Percentiles rank a stretch among this genome's conserved stretches.
These are phyloP conservation scores for Phenganax subtilis DNA, from an alignment of 92 coral and sea anemone species.

Conservation along the genomic window DNA sequence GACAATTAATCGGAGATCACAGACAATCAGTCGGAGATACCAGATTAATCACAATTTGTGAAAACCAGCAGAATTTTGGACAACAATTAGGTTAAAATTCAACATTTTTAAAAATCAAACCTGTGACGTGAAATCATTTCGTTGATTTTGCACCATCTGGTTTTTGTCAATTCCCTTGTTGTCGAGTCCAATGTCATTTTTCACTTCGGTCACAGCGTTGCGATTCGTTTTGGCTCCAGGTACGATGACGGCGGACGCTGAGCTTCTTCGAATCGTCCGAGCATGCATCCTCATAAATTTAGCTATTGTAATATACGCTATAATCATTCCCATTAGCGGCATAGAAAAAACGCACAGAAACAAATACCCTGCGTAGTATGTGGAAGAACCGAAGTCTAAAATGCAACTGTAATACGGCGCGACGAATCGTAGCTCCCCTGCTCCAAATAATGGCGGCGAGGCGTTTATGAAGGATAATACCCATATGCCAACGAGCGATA, in stretches of 20 bases:
- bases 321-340: slow-evolving; percentile 60
- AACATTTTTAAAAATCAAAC: not conserved
- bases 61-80: no score
- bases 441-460: slow-evolving; percentile 60
- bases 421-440: slow-evolving; percentile 51
- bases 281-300: slow-evolving; percentile 57
- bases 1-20: no score
- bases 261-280: slow-evolving; percentile 3
- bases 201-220: slow-evolving; percentile 22
- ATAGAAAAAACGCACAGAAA: slow-evolving; percentile 51
- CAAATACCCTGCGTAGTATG: slow-evolving; percentile 44
- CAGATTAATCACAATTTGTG: no score
- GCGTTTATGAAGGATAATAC: slow-evolving; percentile 39
- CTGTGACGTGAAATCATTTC: not conserved
- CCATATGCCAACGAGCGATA: slow-evolving; percentile 55
- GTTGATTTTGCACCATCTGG: not conserved
- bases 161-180: not conserved
- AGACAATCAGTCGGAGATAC: no score
- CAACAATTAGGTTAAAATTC: no score
- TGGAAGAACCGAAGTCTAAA: slow-evolving; percentile 53
- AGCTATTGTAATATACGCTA: slow-evolving; percentile 51
- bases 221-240: slow-evolving; percentile 2
- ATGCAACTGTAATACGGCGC: slow-evolving; percentile 54
- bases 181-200: not conserved
- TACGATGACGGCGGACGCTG: not conserved